These are phyloP conservation scores for Numida meleagris DNA, from an alignment of 2,113 vertebrate genomes.

Conservation along the genomic window DNA sequence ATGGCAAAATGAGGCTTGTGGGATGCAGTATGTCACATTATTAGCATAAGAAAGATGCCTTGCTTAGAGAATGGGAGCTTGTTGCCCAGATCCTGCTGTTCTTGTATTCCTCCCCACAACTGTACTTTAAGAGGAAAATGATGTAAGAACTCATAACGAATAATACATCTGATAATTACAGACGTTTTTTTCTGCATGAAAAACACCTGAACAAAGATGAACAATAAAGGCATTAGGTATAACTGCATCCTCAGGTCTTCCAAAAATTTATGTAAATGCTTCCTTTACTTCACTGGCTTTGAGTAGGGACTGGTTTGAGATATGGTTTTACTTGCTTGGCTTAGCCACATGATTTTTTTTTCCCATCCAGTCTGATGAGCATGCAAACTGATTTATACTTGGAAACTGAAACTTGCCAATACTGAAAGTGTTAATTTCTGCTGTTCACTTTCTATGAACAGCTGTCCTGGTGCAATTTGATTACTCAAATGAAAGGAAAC, in stretches of 20 bases:
- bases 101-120: background rate
- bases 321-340: background rate
- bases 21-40: background rate
- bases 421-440: background rate
- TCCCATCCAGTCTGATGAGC: background rate
- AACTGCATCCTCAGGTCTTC: background rate
- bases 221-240: background rate
- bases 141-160: constrained; percentile 28
- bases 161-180: background rate
- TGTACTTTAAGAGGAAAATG: background rate
- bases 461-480: constrained; percentile 10
- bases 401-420: background rate
- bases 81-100: background rate
- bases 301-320: background rate
- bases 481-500: background rate
- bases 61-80: background rate
- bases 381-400: background rate
- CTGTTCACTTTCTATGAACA: background rate
- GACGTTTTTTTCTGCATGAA: background rate
- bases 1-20: background rate
- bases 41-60: constrained; percentile 1
- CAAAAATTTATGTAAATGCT: background rate
- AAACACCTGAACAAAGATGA: background rate
- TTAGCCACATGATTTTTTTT: background rate
- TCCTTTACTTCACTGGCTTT: background rate